Conservation (phyloP, 1,140 invertebrate species). For the Micrasema longulum region DNA sequence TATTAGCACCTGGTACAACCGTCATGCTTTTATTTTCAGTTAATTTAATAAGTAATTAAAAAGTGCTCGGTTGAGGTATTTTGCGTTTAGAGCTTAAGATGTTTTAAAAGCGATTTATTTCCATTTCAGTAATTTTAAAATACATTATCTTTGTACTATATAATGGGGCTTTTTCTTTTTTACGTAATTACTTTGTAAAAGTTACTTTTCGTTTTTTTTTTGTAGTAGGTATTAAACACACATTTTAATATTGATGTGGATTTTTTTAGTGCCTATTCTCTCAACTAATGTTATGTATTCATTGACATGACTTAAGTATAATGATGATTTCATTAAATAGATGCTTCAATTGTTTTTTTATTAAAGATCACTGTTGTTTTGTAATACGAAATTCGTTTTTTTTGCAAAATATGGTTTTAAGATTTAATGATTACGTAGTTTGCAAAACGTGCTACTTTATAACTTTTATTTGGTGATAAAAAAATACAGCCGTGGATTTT, state of each 20-base stretch:
- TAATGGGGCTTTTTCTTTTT: neutral
- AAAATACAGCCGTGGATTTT: no score
- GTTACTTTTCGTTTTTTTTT: neutral
- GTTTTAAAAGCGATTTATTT: constrained; percentile 6
- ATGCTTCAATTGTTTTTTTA: neutral
- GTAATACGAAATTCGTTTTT: neutral
- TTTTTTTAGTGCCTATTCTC: neutral
- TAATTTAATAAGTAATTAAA: constrained; percentile 20
- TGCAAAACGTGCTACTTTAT: no score
- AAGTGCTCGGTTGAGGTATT: constrained; percentile 8
- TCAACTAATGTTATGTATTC: neutral
- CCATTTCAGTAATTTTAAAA: neutral
- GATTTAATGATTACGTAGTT: no score
- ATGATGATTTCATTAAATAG: neutral
- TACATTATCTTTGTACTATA: neutral
- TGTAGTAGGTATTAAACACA: neutral
- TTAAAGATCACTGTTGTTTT: neutral
- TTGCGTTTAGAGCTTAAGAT: constrained; percentile 4
- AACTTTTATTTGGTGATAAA: no score
- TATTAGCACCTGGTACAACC: no score
- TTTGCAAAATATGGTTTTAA: no score
- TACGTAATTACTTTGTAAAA: neutral
- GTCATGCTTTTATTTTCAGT: constrained; percentile 16
- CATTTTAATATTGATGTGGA: neutral
- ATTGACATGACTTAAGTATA: neutral